Conservation (phyloP, 2,113 vertebrate species). For the Halcyon malimbica region DNA sequence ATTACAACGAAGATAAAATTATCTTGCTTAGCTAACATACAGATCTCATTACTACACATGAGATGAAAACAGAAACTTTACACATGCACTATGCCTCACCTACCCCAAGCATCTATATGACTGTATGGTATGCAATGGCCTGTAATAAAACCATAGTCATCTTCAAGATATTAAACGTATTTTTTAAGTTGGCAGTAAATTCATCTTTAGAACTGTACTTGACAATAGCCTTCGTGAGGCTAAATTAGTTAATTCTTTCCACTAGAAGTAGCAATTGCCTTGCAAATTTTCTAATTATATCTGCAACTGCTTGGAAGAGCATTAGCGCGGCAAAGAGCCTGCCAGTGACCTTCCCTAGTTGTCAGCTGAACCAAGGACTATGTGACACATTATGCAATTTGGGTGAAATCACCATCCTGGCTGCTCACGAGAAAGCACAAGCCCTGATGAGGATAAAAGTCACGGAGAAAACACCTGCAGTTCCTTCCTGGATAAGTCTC, state of each 20-base stretch:
- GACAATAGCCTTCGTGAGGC: background rate
- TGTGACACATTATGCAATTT: background rate
- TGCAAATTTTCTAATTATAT: slow-evolving; percentile 28
- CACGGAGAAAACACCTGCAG: background rate
- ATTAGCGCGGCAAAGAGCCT: background rate
- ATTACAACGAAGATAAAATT: background rate
- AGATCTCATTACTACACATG: background rate
- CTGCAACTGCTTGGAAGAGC: background rate
- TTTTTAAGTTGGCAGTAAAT: background rate
- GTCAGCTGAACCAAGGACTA: background rate
- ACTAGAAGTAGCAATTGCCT: background rate
- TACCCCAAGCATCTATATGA: background rate
- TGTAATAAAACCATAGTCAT: background rate
- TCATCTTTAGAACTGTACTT: background rate
- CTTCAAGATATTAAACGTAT: rapidly evolving
- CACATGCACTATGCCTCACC: background rate
- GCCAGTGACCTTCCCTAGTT: background rate
- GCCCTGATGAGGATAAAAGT: background rate
- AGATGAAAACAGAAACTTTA: background rate
- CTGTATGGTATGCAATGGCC: background rate
- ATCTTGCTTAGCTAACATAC: background rate
- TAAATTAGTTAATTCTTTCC: background rate
- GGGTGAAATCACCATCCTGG: background rate
- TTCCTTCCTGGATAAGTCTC: background rate
- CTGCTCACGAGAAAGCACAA: background rate